Conservation (phyloP, 2,113 vertebrate species). For the Ciconia maguari region DNA sequence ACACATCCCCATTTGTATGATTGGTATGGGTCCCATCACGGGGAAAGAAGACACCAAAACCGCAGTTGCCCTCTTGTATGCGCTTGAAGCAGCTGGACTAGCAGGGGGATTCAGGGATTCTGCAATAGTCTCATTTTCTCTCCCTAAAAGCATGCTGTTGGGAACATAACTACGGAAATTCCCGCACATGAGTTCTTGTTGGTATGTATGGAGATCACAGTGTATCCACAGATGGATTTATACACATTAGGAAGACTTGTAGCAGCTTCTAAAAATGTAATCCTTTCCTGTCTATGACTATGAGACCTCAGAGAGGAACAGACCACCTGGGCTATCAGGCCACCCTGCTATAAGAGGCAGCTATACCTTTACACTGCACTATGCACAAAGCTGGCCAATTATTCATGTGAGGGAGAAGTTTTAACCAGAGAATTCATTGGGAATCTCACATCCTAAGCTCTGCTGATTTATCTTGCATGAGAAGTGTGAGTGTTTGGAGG, state of each 20-base stretch:
- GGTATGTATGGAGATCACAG: neutral
- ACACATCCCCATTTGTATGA: accelerated
- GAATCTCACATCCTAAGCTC: neutral
- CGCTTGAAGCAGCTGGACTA: neutral
- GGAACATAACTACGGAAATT: neutral
- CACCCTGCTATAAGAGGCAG: neutral
- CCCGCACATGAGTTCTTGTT: neutral
- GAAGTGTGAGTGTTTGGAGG: neutral
- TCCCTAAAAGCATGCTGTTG: neutral
- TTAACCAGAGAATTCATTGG: neutral
- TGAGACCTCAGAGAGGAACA: neutral
- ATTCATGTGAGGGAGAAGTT: neutral
- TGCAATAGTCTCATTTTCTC: neutral
- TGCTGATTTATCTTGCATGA: neutral
- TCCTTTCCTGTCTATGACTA: neutral
- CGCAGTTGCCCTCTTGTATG: neutral
- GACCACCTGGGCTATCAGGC: neutral
- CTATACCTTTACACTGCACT: neutral
- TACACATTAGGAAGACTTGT: neutral
- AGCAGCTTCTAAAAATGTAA: neutral
- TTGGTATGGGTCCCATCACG: accelerated
- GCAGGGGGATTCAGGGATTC: constrained; percentile 42
- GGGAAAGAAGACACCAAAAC: neutral
- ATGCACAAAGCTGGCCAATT: accelerated
- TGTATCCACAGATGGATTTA: neutral